These are phyloP conservation scores for Triplophysa rosa DNA, from an alignment of 2,113 vertebrate genomes.

Conservation along the genomic window DNA sequence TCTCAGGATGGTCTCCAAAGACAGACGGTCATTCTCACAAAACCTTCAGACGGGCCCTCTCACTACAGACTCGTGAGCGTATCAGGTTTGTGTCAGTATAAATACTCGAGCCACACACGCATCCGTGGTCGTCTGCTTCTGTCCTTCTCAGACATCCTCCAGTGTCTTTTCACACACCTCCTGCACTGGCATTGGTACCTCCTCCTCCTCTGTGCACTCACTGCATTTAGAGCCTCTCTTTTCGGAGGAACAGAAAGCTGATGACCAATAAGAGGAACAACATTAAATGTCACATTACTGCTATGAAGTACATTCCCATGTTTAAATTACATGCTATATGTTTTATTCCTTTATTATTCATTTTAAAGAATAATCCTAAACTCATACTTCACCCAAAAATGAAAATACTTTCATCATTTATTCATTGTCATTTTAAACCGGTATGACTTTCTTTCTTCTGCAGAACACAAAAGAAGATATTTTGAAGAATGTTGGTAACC, in stretches of 20 bases:
- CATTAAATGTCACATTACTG: background rate
- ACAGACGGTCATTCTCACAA: background rate
- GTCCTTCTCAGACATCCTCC: slow-evolving; percentile 55
- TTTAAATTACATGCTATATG: background rate
- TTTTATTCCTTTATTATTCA: too few species aligned
- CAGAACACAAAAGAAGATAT: too few species aligned
- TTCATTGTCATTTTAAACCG: too few species aligned
- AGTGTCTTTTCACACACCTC: slow-evolving; percentile 64
- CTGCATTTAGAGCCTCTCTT: slow-evolving; percentile 10
- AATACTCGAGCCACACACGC: slow-evolving; percentile 33
- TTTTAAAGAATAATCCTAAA: too few species aligned
- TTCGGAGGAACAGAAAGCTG: slow-evolving; percentile 45
- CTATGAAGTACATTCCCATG: background rate
- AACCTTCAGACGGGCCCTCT: background rate
- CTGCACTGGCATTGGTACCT: slow-evolving; percentile 67
- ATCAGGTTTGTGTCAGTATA: background rate
- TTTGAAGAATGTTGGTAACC: too few species aligned
- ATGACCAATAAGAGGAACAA: background rate
- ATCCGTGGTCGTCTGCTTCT: slow-evolving; percentile 26
- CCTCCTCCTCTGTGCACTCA: slow-evolving; percentile 48
- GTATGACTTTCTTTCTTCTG: too few species aligned
- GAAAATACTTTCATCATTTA: too few species aligned
- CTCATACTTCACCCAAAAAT: too few species aligned
- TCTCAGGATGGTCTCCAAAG: slow-evolving; percentile 6
- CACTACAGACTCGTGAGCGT: background rate